Evolutionary conservation across 2,888 invertebrate species (phyloP), one percentile per base, ranked within the genome.

Genomic region (Tipula lateralis): DNA sequence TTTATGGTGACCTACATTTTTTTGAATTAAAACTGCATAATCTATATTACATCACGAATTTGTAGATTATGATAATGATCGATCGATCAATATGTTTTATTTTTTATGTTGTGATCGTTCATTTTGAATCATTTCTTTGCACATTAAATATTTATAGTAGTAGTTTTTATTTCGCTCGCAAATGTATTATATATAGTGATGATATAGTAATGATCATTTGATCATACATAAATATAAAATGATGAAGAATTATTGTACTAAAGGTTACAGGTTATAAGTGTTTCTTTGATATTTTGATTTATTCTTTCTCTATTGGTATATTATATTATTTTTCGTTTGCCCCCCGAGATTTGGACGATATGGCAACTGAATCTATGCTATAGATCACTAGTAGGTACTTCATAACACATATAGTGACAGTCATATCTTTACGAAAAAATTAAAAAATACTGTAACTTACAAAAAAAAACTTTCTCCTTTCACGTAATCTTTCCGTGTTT

Each of bases 381-480:
- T 66, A 66, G 66, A 66, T 66, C 66, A 66, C 44, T 16, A 39
- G 2, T 44, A 66, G 24, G 66, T 66, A 66, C 66, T 66, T 66
- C 66, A 66, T 66, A 66, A 66, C 66, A 66, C 66, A 66, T 66
- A 66, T 66, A 66, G 66, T 66, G 66, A 66, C 66, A 66, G 66
- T 24, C 24, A 24, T 24, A 24, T 24, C 66, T 66, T 66, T 66
- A 66, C 66, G 66, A 66, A 66, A 66, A 44, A 44, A 44, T n/a
- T n/a, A 44, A 36, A 44, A n/a, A 12, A 66, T 66, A 66, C 66
- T 66, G 66, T 24, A 66, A 66, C 66, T 66, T 66, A 66, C 66
- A 66, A 82, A 82, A 82, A 19, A 81, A 82, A 83, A 89, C 89
- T 89, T 89, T 89, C 89, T 89, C 89, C 89, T 89, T 89, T 89